Base-by-base conservation (phyloP, 1,140 invertebrate genomes). In the Heliconius eleuchia region DNA sequence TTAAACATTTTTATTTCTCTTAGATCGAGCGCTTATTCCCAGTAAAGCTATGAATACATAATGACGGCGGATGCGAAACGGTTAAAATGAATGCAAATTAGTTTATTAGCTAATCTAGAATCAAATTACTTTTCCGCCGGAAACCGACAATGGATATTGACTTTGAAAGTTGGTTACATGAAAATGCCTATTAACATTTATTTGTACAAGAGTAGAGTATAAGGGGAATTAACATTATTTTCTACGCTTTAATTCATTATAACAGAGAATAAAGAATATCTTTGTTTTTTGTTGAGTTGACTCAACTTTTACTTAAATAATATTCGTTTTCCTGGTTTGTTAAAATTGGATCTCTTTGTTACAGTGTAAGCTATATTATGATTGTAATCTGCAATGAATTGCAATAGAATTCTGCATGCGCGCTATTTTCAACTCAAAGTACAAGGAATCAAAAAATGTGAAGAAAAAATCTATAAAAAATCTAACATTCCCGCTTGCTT, bases 41-140 rank as follows among this genome's bases (percentile, higher is more conserved):
- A 73, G 30, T 55, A 74, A 78, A 73, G 46, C 52, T 73, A 73
- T 78, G 77, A 73, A 78, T 78, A 78, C 52, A 7, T 73, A 73
- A 78, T 73, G 55, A 27, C 39, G 52, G 13, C 34, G 77, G 55
- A 27, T 42, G 55, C 37, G 57, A 74, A 78, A 73, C 71, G 52
- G 72, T 73, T 78, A 42, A 70, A 78, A 78, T 60, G 77, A 55
- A 78, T 50, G 77, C 73, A 78, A 74, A 78, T 78, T 52, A 55
- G 27, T 60, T 78, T 74, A 78, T 78, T 57, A 18, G 73, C 60
- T 66, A 30, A 66, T 66, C 60, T 66, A 27, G 60, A 66, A 66
- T 66, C 60, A 66, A 66, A 66, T 66, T 66, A 30, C 75, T 71
- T 60, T 42, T 71, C 66, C 66, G 50, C 60, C 55, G 30, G 42